Evolutionary conservation across 2,888 invertebrate species (phyloP), one percentile per base, ranked within the genome.

Genomic region (Aporophyla lueneburgensis): DNA sequence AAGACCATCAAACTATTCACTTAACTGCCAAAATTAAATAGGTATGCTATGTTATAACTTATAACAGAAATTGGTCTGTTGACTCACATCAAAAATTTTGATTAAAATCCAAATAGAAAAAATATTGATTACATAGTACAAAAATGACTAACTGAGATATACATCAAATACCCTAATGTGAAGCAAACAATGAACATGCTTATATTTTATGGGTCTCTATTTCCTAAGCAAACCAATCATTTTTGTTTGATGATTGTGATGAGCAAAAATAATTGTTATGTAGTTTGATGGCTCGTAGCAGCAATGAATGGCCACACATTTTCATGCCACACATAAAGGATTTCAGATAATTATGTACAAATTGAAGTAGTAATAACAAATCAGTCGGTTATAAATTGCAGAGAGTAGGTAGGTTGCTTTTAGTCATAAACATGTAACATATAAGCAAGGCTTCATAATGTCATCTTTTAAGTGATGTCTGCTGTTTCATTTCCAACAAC

Each of bases 101-200:
- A n/a, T 40, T 21, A n/a, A 19, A 56, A 33, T 4, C 5, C 21
- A n/a, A 51, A 51, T 27, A 27, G 12, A 49, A 66, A 54, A 16
- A n/a, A 40, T 33, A 54, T 40, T 54, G 33, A 33, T 54, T 67
- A 67, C 67, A 67, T n/a, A n/a, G 33, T 54, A 53, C n/a, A 67
- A n/a, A 67, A 67, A 53, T 27, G 49, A 27, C 12, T 66, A 33
- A 66, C 33, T n/a, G 33, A 67, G 33, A 53, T 40, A n/a, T 51
- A n/a, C 21, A 51, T 66, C 27, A n/a, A 33, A 53, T 66, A 5
- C 27, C 27, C 21, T 51, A 27, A 33, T 21, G 9, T 51, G 21
- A 9, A n/a, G 27, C 21, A 66, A 51, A 51, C 1, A 0, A 27
- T 24, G 3, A 27, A 19, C 24, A 24, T 53, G n/a, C n/a, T n/a